Evolutionary conservation across 2,113 vertebrate genomes (phyloP), one percentile per base, ranked within the genome.

Genomic region (Potamarius usumacintae): DNA sequence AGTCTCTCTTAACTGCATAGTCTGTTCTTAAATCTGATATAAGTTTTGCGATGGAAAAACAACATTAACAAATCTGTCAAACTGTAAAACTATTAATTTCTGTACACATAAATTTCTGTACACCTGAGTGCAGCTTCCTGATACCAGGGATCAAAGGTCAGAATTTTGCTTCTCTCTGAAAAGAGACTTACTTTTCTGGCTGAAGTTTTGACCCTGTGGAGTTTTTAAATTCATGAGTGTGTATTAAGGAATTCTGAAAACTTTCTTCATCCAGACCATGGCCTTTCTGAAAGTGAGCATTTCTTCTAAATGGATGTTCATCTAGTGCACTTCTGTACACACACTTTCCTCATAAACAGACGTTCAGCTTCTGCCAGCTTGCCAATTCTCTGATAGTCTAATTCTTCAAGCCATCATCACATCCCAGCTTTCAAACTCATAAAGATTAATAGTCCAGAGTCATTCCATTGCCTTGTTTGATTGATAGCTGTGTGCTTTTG

Each of bases 401-500:
- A 81, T 81, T 17, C n/a, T 15, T 57, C 52, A 57, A n/a, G 27
- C 30, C 52, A 60, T 58, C 55, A 4, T 81, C 30, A 20, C 58
- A 34, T 60, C 60, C 4, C 7, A 42, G 18, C 48, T 82, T 85
- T 78, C 58, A 15, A 42, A 34, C 84, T 76, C 77, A 53, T 14
- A 20, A 60, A 67, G 77, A 82, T 86, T 83, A 88, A 27, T 72
- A 62, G 53, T 25, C 63, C 48, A 22, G 30, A 78, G 20, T 53
- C 22, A 11, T 57, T 74, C 11, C n/a, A 27, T 55, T 57, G 14
- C 53, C 77, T 79, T 1, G 2, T 18, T 85, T 85, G 89, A 89
- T 48, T 82, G 89, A 85, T 86, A 85, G 86, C 85, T 79, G 76
- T 87, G 83, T 82, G 77, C 78, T 84, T 82, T 65, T 74, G 27